Base-by-base conservation (phyloP, 2,113 vertebrate genomes). In the Mola mola region DNA sequence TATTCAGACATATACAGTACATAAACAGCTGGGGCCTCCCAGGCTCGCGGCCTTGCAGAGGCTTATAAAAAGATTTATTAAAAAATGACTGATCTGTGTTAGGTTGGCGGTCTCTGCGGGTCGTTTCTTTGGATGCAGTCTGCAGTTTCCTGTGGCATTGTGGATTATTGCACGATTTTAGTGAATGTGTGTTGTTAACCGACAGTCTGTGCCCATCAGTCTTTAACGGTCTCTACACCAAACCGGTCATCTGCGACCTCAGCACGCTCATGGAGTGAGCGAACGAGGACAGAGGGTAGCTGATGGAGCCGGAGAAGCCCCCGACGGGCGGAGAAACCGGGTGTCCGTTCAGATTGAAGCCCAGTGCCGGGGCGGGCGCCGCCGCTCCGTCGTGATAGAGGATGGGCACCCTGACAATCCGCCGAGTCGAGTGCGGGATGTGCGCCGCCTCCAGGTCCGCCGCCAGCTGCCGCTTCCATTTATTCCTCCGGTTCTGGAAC, bases 401-500 rank as follows among this genome's bases (percentile, higher is more conserved):
- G 51, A 98, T 94, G 2, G 96, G 96, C 15, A 97, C 95, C 21
- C 95, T 88, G 50, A 98, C 94, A 46, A 97, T 90, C 84, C 96
- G 89, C 81, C 95, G 96, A 13, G 90, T 87, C 0, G 92, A 90
- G 50, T 93, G 95, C 2, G 93, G 90, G 53, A 94, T 66, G 6
- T 92, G 94, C 9, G 91, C 93, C 2, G 93, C 94, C 73, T 97
- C 95, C 38, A 97, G 79, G 46, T 97, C 95, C 0, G 94, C 96
- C 2, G 94, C 90, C 75, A 96, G 75, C 75, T 98, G 96, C 48
- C 96, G 79, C 82, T 98, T 98, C 95, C 96, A 96, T 58, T 95
- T 95, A 81, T 96, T 95, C 61, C 94, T 89, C 8, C 94, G 89
- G 73, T 96, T 96, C 84, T 96, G 95, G 77, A 96, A 96, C 94